Evolutionary conservation across 2,113 vertebrate genomes (phyloP), one percentile per base, ranked within the genome.

Genomic region (Trinectes maculatus): DNA sequence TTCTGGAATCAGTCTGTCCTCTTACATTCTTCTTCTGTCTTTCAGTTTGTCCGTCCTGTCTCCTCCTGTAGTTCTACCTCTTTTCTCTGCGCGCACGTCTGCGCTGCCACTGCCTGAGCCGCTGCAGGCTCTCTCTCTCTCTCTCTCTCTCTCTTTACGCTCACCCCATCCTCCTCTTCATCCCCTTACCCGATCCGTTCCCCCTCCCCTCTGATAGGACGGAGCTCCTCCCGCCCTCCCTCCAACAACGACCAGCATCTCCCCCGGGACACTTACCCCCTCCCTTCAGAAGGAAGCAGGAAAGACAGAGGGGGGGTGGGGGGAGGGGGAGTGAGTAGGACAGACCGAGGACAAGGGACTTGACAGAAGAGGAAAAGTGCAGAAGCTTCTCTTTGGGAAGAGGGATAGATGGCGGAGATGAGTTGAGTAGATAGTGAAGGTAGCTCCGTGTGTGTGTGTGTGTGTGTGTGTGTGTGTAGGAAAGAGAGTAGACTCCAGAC

Each of bases 61-160:
- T 71, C 78, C 71, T 62, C 28, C 56, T 76, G 55, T 63, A 70
- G 64, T 83, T 85, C 44, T 62, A 61, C 52, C 49, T 64, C 74
- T 63, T 71, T 28, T 6, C 58, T 34, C 52, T 36, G 2, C 28
- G 34, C 80, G 87, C 84, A 65, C 78, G 80, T 83, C 89, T 84
- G 82, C 71, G 80, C 85, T 80, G 55, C 54, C 28, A 65, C 82
- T 82, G 87, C 82, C 83, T 56, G 80, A 84, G 85, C 76, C 37
- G 76, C 89, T 91, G 89, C 82, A 77, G 82, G 86, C 85, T 54
- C 83, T 82, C 84, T 89, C 82, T n/a, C n/a, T n/a, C n/a, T n/a
- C n/a, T n/a, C 85, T 54, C 83, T 82, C 84, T 89, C 82, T 84
- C 79, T 67, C 87, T 87, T 85, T 82, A 6, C 80, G 73, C 80